Conservation (phyloP, 1,140 invertebrate genomes). For the Anastrepha ludens region DNA sequence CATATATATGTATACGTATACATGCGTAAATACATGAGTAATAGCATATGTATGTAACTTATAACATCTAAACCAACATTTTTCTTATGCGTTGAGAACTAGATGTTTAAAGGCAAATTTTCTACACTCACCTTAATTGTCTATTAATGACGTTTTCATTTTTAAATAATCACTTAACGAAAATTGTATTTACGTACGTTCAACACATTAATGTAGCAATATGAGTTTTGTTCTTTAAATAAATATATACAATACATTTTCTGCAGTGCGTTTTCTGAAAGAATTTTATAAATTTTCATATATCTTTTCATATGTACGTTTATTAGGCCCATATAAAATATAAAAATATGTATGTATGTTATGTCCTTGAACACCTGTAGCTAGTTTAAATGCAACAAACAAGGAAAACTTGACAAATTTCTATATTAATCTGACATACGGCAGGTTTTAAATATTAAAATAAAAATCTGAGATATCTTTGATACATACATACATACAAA, state of each 20-base stretch:
- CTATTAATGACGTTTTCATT: neutral
- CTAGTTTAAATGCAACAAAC: too few species aligned
- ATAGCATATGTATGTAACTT: neutral
- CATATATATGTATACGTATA: neutral
- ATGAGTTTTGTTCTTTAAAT: slow-evolving; percentile 8
- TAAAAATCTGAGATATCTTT: too few species aligned
- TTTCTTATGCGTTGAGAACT: neutral
- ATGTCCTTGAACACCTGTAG: too few species aligned
- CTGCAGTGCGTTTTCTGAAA: neutral
- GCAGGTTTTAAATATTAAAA: too few species aligned
- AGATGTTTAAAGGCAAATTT: slow-evolving; percentile 22
- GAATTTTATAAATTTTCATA: too few species aligned
- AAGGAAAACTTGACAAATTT: too few species aligned
- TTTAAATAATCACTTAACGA: neutral
- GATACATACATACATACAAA: too few species aligned
- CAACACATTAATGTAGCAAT: slow-evolving; percentile 28
- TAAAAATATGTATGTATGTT: too few species aligned
- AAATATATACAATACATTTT: slow-evolving; percentile 38
- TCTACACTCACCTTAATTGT: neutral
- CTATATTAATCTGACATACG: too few species aligned
- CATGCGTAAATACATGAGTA: too few species aligned
- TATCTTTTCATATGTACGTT: too few species aligned
- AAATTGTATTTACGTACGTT: slow-evolving; percentile 6
- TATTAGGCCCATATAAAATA: too few species aligned
- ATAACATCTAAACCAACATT: neutral